phyloP scores from a whole-genome alignment of 2,888 invertebrate genomes.

The Stenodema calcarata region DNA sequence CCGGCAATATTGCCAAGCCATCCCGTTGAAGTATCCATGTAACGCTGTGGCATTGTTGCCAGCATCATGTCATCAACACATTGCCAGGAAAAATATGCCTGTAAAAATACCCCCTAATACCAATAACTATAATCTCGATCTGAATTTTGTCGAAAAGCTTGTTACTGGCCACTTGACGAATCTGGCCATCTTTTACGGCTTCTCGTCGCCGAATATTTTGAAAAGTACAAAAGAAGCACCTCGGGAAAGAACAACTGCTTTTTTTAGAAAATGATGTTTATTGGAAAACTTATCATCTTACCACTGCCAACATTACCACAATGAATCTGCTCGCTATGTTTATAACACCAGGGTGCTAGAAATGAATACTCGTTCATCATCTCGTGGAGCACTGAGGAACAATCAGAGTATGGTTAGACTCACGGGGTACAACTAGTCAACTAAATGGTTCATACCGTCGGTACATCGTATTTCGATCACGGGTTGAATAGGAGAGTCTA shows the following conservation, averaged over 20 bases:
- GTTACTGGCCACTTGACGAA: too few species aligned
- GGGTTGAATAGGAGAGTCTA: neutral
- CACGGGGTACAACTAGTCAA: neutral
- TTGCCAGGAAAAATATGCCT: too few species aligned
- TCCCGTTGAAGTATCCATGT: too few species aligned
- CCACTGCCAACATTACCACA: conserved; percentile 49
- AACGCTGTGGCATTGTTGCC: too few species aligned
- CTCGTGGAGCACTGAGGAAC: neutral
- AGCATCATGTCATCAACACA: too few species aligned
- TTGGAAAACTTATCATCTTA: conserved; percentile 51
- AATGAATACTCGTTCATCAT: neutral
- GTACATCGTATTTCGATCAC: neutral
- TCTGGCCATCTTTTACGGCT: too few species aligned
- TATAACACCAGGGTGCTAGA: conserved; percentile 33
- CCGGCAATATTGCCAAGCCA: too few species aligned
- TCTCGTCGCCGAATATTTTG: too few species aligned
- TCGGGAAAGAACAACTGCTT: too few species aligned
- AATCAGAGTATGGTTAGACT: neutral
- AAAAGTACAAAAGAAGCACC: neutral
- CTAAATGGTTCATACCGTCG: neutral
- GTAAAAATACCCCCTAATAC: too few species aligned
- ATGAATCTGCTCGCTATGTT: conserved; percentile 18
- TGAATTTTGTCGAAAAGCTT: too few species aligned
- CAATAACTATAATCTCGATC: too few species aligned
- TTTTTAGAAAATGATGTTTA: conserved; percentile 50